Evolutionary conservation across 2,888 invertebrate genomes (phyloP), one percentile per base, ranked within the genome.

Genomic region (Caenorhabditis japonica): DNA sequence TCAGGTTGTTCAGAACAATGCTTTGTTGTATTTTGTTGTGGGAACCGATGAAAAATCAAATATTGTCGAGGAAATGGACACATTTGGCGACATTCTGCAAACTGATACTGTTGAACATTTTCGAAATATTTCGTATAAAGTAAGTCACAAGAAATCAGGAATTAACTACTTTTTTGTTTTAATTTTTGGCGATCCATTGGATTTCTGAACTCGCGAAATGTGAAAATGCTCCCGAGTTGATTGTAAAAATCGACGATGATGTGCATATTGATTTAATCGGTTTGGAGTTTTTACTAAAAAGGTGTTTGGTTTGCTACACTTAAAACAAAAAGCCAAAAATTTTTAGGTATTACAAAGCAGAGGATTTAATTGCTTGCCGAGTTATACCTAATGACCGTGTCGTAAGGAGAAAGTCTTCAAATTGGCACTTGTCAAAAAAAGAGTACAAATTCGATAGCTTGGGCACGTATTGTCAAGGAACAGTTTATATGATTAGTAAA

Each of bases 401-500:
- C 10, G 69, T 69, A 0, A 25, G 81, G 39, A 81, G 79, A 39
- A 51, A 64, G 1, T 17, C 41, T 10, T 81, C 81, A 2, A 81
- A 81, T 52, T 81, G 80, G 80, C 73, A 71, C 44, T 41, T 82
- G 21, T 77, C 79, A 8, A 73, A 69, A 41, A 47, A 68, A 3
- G 82, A 82, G 41, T 82, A 80, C 43, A 51, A 61, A 15, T 52
- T 39, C 19, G 62, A 38, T 27, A 64, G 49, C 30, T 41, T 82
- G 8, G 82, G 82, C 0, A 66, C 75, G 7, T 82, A 78, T 53
- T 82, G 80, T 34, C 82, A 82, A 62, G 82, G 82, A 62, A 81
- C 80, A 81, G 78, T 73, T 2, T 82, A 82, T 46, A 33, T 69
- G 10, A 60, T 82, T 13, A 78, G 75, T 51, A 70, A 66, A 3